Conservation (phyloP, 1,140 invertebrate species). For the Samia ricini region DNA sequence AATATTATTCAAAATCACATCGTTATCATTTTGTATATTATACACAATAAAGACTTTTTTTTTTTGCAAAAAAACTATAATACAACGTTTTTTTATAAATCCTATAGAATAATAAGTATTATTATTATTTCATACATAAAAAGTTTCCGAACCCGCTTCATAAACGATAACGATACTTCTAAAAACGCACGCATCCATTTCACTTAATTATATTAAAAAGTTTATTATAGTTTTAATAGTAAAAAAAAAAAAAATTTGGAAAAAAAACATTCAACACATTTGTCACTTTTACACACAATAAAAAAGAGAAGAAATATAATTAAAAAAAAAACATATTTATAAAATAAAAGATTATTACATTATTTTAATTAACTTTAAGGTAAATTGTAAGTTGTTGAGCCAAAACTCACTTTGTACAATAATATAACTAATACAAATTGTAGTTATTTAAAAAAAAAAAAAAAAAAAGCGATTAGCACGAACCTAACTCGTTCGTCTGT, state of each 20-base stretch:
- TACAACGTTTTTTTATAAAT: background rate
- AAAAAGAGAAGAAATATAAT: background rate
- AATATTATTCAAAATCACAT: conserved; percentile 25
- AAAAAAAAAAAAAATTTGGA: background rate
- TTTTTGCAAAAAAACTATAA: background rate
- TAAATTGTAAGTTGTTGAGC: conserved; percentile 66
- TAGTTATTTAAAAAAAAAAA: conserved; percentile 27
- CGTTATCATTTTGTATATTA: conserved; percentile 13
- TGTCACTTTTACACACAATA: conserved; percentile 39
- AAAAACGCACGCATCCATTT: no score
- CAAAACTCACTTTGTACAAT: conserved; percentile 73
- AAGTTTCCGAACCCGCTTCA: background rate
- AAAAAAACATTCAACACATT: background rate
- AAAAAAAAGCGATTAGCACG: conserved; percentile 55
- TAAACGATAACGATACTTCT: background rate
- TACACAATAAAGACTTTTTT: conserved; percentile 11
- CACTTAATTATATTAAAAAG: no score
- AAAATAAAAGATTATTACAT: conserved; percentile 35
- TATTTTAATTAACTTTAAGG: conserved; percentile 56
- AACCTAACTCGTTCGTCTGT: conserved; percentile 29
- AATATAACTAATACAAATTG: conserved; percentile 55
- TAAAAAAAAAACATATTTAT: conserved; percentile 27
- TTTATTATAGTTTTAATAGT: background rate
- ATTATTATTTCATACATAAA: background rate
- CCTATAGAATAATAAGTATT: background rate